Evolutionary conservation across 1,140 invertebrate species (phyloP), one percentile per base, ranked within the genome.

Genomic region (Atta cephalotes): DNA sequence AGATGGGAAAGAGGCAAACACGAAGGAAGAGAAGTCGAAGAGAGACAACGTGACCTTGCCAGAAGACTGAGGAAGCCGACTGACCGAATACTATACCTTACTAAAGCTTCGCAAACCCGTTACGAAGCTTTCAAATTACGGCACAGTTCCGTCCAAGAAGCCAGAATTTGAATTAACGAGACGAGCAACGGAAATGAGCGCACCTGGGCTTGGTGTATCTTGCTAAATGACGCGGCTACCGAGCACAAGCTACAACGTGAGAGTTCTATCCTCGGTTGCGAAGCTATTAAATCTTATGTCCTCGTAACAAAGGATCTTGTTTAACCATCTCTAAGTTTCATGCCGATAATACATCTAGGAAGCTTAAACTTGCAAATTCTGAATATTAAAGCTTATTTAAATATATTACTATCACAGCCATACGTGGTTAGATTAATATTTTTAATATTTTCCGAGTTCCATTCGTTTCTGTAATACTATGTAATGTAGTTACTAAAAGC

Each of bases 61-160:
- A 85, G 84, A 91, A 86, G 81, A 80, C 62, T 78, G 79, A 72
- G 82, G 62, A 91, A 92, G 85, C 89, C 82, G 88, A 85, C 91
- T 92, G 90, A 91, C 92, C 91, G 87, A 92, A 92, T 86, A 89
- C 89, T 81, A 91, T 87, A 86, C 88, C 90, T 92, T 92, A 92
- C 82, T 89, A 71, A 74, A 39, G 89, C 87, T 81, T 88, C 90
- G 84, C 88, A 74, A 71, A 76, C 74, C 53, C 78, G 87, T 92
- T 92, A 88, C 92, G 88, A 88, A 89, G 93, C 93, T 94, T 94
- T 94, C 93, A 94, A 94, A 94, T 94, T 94, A 94, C 93, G 91
- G 91, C 92, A 93, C 93, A 93, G 93, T 94, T 94, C 93, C 91
- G 90, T 92, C 91, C 90, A 91, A 93, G 91, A 93, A 92, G 87